Conservation (phyloP, 2,888 invertebrate species). For the Leptinotarsa haldemani region DNA sequence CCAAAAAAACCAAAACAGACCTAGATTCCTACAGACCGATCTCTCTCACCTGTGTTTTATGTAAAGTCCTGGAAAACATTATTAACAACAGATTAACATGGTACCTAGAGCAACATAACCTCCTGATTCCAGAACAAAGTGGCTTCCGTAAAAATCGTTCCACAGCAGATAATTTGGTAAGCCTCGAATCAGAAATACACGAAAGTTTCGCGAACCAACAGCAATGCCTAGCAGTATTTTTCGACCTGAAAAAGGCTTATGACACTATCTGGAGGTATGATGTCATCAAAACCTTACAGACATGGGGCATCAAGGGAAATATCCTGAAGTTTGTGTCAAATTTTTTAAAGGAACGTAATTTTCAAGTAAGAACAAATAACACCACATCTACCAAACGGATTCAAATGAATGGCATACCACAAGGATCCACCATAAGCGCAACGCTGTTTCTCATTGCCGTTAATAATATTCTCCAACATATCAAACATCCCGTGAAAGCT, state of each 20-base stretch:
- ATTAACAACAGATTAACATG: slow-evolving; percentile 15
- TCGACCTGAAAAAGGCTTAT: slow-evolving; percentile 23
- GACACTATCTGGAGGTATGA: slow-evolving; percentile 18
- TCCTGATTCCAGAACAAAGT: background rate
- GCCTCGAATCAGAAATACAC: slow-evolving; percentile 12
- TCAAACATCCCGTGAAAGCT: slow-evolving; percentile 6
- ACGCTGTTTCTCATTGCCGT: slow-evolving; percentile 9
- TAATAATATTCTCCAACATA: slow-evolving; percentile 16
- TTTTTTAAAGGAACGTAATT: slow-evolving; percentile 8
- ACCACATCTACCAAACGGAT: slow-evolving; percentile 8
- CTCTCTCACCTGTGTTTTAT: slow-evolving; percentile 11
- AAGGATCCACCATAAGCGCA: slow-evolving; percentile 13
- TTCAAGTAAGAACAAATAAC: slow-evolving; percentile 15
- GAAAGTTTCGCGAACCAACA: slow-evolving; percentile 3
- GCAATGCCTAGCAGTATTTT: slow-evolving; percentile 17
- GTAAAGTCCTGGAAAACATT: slow-evolving; percentile 33
- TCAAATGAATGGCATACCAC: slow-evolving; percentile 18
- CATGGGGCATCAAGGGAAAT: slow-evolving; percentile 21
- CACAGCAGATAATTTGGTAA: background rate
- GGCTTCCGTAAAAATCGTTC: slow-evolving; percentile 20
- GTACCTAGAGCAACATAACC: slow-evolving; percentile 13
- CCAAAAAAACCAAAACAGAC: slow-evolving; percentile 11
- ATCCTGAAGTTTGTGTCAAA: slow-evolving; percentile 7
- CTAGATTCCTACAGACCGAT: slow-evolving; percentile 23
- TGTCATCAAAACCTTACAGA: slow-evolving; percentile 11